Evolutionary conservation across 2,888 invertebrate genomes (phyloP), one percentile per base, ranked within the genome.

Genomic region (Yponomeuta evonymella): DNA sequence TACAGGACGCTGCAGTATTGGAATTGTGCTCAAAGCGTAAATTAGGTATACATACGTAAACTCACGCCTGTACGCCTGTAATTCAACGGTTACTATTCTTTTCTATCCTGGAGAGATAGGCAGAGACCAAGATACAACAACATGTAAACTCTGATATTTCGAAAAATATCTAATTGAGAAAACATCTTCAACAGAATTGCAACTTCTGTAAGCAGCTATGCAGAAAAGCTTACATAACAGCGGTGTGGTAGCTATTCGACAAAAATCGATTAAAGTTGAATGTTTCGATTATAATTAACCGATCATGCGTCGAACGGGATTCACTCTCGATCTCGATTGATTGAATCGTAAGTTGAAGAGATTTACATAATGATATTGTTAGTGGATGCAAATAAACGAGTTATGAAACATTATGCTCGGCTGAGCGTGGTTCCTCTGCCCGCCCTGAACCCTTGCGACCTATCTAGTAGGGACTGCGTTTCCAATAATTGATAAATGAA

Each of bases 311-410:
- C 80, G 78, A 79, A 83, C 82, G 81, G 79, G 80, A 77, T 79
- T 80, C 85, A 87, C 87, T 88, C 82, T 88, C 84, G 82, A 79
- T 88, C 78, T 83, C 84, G 76, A 78, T 74, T 78, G 81, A 81
- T 81, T 76, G 79, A 80, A 75, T 79, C 76, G 80, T 75, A 74
- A 75, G 74, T 48, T 58, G 69, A 72, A 72, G 73, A 86, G 73
- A 86, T 88, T 85, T 84, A 82, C 89, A 88, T 89, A 89, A 88
- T 86, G 84, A 85, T 81, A 86, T 89, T 88, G 89, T 89, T 88
- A 87, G 83, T 81, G 77, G 79, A 86, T 85, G 86, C 85, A 83
- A 84, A 86, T 83, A 83, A 81, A 82, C 81, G 78, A 84, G 80
- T 78, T 74, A 78, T 75, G 74, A 72, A 72, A 73, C 75, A 74